Conservation (phyloP, 2,888 invertebrate species). For the Gerris lacustris region DNA sequence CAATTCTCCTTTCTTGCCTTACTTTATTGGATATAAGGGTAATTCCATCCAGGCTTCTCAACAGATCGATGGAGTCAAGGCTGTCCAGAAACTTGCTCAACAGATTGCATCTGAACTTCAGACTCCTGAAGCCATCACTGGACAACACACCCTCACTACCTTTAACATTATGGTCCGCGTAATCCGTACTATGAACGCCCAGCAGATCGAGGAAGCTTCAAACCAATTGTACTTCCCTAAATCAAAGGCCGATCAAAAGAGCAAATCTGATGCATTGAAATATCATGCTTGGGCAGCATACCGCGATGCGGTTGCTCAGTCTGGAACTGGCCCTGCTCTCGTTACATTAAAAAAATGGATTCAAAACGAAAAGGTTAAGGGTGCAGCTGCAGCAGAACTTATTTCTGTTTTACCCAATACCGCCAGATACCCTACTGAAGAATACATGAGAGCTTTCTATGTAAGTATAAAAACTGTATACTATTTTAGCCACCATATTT, state of each 20-base stretch:
- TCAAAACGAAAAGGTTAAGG: conserved; percentile 41
- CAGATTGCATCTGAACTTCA: conserved; percentile 45
- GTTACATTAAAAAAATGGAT: conserved; percentile 50
- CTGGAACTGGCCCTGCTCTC: conserved; percentile 55
- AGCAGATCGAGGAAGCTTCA: conserved; percentile 48
- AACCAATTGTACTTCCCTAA: conserved; percentile 40
- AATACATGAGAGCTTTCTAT: conserved; percentile 49
- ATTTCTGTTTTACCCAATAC: conserved; percentile 43
- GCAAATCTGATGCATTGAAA: conserved; percentile 32
- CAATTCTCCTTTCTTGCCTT: conserved; percentile 37
- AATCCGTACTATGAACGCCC: conserved; percentile 48
- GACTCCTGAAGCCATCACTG: conserved; percentile 43
- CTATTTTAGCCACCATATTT: no score
- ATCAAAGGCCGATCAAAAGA: conserved; percentile 37
- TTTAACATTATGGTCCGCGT: conserved; percentile 48
- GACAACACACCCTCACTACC: conserved; percentile 48
- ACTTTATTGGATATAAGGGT: conserved; percentile 41
- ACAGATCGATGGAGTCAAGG: conserved; percentile 29
- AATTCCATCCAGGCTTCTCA: conserved; percentile 36
- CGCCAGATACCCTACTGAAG: conserved; percentile 49
- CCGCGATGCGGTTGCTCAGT: conserved; percentile 45
- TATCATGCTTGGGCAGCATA: conserved; percentile 46
- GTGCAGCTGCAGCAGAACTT: conserved; percentile 48
- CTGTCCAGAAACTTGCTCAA: conserved; percentile 37
- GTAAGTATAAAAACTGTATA: no score